phyloP scores from a whole-genome alignment of 2,797 vertebrate genomes.

The Cossypha polioptera region DNA sequence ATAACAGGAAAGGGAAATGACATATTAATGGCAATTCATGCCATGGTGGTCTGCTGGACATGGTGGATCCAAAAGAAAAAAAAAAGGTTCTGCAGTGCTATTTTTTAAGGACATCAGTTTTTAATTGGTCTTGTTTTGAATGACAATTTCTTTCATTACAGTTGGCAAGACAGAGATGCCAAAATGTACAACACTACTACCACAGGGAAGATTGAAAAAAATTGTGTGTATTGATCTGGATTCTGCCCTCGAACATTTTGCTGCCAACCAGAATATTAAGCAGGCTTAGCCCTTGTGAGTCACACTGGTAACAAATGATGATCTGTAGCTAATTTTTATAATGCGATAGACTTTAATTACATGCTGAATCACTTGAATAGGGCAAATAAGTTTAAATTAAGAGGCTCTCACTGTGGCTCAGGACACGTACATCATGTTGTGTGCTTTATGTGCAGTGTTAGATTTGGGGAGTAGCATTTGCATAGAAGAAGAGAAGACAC shows the following conservation, averaged over 20 bases:
- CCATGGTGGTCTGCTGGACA: slow-evolving; percentile 78
- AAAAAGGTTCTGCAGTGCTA: neutral
- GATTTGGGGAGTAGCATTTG: neutral
- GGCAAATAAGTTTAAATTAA: slow-evolving; percentile 31
- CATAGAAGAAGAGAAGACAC: neutral
- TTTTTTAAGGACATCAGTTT: slow-evolving; percentile 22
- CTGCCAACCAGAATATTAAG: slow-evolving; percentile 44
- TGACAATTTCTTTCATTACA: slow-evolving; percentile 43
- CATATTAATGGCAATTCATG: slow-evolving; percentile 80
- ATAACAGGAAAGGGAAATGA: slow-evolving; percentile 86
- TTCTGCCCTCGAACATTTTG: neutral
- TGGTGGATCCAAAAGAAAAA: slow-evolving; percentile 29
- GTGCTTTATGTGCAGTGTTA: neutral
- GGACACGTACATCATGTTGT: neutral
- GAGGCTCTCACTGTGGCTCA: neutral
- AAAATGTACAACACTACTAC: neutral
- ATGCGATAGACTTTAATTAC: slow-evolving; percentile 7
- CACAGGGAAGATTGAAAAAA: neutral
- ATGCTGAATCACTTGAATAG: neutral
- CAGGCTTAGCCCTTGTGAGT: slow-evolving; percentile 44
- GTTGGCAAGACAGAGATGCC: neutral
- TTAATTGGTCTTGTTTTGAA: slow-evolving; percentile 43
- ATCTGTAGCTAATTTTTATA: slow-evolving; percentile 37
- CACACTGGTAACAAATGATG: slow-evolving; percentile 16
- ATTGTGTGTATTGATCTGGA: neutral